Base-by-base conservation (phyloP, 2,888 invertebrate species). In the Ichneumon xanthorius region DNA sequence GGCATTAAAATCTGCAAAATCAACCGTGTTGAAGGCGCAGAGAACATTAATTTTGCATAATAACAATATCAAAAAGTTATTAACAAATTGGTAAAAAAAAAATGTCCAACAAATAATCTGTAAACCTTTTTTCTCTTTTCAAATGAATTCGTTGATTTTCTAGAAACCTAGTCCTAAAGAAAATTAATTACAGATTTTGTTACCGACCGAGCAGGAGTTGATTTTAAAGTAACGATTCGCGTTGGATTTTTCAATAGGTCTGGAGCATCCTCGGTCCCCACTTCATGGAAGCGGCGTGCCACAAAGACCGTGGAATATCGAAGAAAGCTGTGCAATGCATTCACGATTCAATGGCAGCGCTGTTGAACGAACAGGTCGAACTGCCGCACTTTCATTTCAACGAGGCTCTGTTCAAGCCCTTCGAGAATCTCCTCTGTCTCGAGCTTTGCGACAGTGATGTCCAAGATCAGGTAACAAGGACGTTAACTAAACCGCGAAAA, bases 241-340 rank as follows among this genome's bases (percentile, higher is more conserved):
- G 53, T 48, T 50, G 9, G 65, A 58, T 68, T 58, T 58, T 14
- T 76, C 50, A 63, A 73, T 16, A 92, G 92, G 92, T 97, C 30
- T 99, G 99, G 99, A 97, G 97, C 14, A 97, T 98, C 0, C 97
- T 98, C 0, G 98, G 98, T 0, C 97, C 98, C 0, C 98, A 99
- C 94, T 96, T 99, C 79, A 98, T 99, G 96, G 98, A 99, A 96
- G 98, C 98, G 30, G 98, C 98, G 1, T 98, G 98, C 89, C 98
- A 98, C 94, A 97, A 97, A 89, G 98, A 99, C 92, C 96, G 97
- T 37, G 96, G 96, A 80, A 97, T 99, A 80, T 98, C 98, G 0
- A 98, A 98, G 93, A 96, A 98, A 90, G 98, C 98, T 0, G 98
- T 99, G 45, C 96, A 97, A 88, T 98, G 98, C 90, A 97, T 99